These are phyloP conservation scores for Rhinatrema bivittatum DNA, from an alignment of 2,797 vertebrate species.

Conservation along the genomic window DNA sequence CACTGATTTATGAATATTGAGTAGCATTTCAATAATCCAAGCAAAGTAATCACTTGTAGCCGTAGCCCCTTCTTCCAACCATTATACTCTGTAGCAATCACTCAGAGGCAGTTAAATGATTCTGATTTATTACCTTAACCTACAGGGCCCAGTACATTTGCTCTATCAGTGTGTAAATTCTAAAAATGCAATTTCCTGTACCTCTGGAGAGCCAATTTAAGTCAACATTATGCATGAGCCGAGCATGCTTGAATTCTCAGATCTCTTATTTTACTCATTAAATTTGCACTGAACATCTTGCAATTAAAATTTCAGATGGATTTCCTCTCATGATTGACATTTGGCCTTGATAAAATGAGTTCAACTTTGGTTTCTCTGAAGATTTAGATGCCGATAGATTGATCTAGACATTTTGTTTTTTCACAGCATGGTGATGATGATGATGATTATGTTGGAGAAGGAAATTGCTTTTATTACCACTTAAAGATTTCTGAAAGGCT, in stretches of 20 bases:
- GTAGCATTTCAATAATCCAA: constrained; percentile 56
- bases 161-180: constrained; percentile 63
- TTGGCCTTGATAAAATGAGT: constrained; percentile 59
- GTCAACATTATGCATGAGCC: constrained; percentile 69
- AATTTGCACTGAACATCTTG: constrained; percentile 62
- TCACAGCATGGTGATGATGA: constrained; percentile 3
- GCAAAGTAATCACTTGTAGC: constrained; percentile 49
- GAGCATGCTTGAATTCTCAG: constrained; percentile 57
- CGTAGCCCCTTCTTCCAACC: constrained; percentile 33
- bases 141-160: constrained; percentile 60
- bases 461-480: constrained; percentile 45
- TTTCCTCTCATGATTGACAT: constrained; percentile 64
- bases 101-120: constrained; percentile 65
- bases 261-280: constrained; percentile 70
- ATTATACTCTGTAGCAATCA: constrained; percentile 54
- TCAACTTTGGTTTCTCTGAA: constrained; percentile 56
- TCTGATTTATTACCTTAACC: constrained; percentile 74
- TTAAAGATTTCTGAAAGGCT: constrained; percentile 26
- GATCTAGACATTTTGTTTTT: constrained; percentile 44
- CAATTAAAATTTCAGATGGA: constrained; percentile 70
- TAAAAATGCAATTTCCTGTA: constrained; percentile 54
- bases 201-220: constrained; percentile 64
- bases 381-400: constrained; percentile 29
- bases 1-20: constrained; percentile 71
- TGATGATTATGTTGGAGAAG: constrained; percentile 29